Conservation (phyloP, 37 sponge, comb jelly and placozoan species). For the Hexactinellida sp. region DNA sequence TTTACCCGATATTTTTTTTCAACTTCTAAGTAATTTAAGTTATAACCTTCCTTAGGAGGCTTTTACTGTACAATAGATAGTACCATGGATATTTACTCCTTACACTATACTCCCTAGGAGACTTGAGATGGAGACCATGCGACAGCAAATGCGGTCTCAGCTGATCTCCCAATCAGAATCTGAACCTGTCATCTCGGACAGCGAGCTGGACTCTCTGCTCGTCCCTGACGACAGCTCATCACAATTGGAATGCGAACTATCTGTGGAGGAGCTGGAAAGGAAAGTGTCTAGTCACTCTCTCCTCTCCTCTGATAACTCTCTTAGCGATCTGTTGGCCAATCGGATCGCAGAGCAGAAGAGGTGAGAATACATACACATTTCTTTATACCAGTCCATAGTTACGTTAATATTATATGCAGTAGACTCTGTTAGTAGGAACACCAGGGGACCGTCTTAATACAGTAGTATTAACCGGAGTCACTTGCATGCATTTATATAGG, state of each 20-base stretch:
- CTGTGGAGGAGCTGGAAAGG: neutral
- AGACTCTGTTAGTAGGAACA: no score
- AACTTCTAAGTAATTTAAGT: no score
- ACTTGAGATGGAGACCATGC: neutral
- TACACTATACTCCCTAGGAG: no score
- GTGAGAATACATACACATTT: no score
- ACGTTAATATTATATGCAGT: neutral
- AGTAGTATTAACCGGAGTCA: no score
- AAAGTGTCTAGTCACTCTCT: neutral
- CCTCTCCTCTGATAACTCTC: neutral
- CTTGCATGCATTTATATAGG: no score
- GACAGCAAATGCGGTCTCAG: neutral
- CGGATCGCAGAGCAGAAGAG: neutral
- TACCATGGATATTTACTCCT: no score
- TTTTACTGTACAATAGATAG: no score
- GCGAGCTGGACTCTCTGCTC: neutral
- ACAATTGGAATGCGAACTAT: neutral
- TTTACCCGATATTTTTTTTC: no score
- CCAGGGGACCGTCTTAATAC: no score
- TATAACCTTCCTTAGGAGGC: no score
- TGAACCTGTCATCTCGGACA: neutral
- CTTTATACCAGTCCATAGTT: no score
- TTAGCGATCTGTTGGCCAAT: neutral
- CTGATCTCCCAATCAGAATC: neutral
- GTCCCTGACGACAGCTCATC: neutral